phyloP scores from a whole-genome alignment of 2,113 vertebrate species.

The Carassius gibelio region DNA sequence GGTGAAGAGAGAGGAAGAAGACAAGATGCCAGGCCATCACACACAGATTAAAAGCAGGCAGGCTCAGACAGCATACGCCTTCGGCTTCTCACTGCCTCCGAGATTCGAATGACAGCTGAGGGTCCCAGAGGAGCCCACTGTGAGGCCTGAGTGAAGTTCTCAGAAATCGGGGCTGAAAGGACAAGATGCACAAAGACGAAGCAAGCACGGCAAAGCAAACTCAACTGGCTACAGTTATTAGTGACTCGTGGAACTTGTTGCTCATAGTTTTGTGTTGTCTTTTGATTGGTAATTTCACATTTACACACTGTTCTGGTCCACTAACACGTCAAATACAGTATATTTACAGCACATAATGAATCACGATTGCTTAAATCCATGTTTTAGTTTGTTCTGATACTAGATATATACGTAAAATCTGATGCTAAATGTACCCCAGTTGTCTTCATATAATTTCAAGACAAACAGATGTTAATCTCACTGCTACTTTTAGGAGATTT shows the following conservation, averaged over 20 bases:
- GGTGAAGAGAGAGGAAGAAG: conserved; percentile 1
- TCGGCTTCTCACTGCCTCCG: conserved; percentile 49
- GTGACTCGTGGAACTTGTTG: not conserved
- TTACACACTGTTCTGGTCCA: not conserved
- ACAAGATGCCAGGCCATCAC: conserved; percentile 33
- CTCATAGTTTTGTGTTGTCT: not conserved
- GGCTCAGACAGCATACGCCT: conserved; percentile 41
- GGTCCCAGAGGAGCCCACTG: conserved; percentile 53
- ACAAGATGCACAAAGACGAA: conserved; percentile 41
- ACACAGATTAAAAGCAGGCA: conserved; percentile 32
- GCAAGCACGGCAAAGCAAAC: not conserved
- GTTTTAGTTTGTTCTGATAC: not conserved
- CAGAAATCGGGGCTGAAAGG: conserved; percentile 35
- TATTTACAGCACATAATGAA: not conserved
- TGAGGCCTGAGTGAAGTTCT: conserved; percentile 40
- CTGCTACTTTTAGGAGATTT: not conserved
- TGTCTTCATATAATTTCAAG: not conserved
- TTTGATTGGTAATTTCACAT: not conserved
- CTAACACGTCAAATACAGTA: not conserved
- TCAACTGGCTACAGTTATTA: not conserved
- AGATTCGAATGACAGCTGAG: conserved; percentile 60
- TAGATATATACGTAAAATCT: not conserved
- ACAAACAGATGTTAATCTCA: not conserved
- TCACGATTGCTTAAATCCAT: not conserved
- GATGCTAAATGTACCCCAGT: not conserved